Evolutionary conservation across 2,113 vertebrate genomes (phyloP).

Genomic region (Rhombomys opimus): DNA sequence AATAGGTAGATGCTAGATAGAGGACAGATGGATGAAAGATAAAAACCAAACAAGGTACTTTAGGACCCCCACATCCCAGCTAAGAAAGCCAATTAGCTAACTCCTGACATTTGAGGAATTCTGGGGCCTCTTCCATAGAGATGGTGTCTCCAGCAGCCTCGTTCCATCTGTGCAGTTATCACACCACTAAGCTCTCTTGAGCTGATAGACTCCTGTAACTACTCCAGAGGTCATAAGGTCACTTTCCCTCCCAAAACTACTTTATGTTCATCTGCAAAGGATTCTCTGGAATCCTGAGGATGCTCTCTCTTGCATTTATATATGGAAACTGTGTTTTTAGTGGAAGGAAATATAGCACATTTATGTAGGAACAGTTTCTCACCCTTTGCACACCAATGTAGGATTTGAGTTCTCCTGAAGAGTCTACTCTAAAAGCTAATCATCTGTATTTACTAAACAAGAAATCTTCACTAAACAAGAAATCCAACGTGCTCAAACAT

Average conservation of each 20-base stretch:
- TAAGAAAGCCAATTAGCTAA: background rate
- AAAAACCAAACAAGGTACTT: background rate
- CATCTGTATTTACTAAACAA: background rate
- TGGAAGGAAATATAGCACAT: background rate
- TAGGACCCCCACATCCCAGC: background rate
- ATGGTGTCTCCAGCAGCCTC: background rate
- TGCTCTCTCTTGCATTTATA: background rate
- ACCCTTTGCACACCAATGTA: background rate
- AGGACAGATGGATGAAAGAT: background rate
- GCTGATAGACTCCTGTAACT: background rate
- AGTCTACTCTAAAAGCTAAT: conserved; percentile 35
- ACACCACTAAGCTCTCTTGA: background rate
- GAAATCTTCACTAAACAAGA: background rate
- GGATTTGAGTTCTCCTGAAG: conserved; percentile 38
- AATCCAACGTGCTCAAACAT: background rate
- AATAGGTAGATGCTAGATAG: background rate
- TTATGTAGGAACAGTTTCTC: background rate
- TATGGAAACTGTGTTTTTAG: background rate
- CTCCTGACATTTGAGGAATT: background rate
- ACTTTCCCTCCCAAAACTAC: background rate
- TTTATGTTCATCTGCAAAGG: background rate
- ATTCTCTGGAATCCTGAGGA: background rate
- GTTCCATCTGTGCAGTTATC: background rate
- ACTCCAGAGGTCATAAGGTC: background rate
- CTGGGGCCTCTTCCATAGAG: background rate